A percentile compares a stretch with the other conserved stretches of the same genome.
phyloP scores from a whole-genome alignment of 2,797 vertebrate species.

The Carcharodon carcharias region DNA sequence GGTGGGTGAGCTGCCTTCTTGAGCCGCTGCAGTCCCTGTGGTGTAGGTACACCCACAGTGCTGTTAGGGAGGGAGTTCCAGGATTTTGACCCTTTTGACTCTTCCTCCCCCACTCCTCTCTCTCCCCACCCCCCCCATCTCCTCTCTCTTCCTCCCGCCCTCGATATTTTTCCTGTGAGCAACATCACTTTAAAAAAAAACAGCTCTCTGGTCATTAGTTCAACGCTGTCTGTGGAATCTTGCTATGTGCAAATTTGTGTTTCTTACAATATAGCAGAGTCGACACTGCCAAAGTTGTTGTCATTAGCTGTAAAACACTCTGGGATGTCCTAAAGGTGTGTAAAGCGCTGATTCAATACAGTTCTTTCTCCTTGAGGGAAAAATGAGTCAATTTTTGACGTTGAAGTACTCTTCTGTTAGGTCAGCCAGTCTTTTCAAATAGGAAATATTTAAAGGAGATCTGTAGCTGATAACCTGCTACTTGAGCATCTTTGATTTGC shows the following conservation, averaged over 20 bases:
- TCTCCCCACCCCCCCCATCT: no score
- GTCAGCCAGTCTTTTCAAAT: not conserved
- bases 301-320: not conserved
- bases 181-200: not conserved
- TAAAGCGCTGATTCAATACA: not conserved
- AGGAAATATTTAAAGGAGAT: not conserved
- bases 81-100: no score
- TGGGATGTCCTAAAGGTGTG: not conserved
- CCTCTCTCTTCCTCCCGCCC: no score
- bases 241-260: not conserved
- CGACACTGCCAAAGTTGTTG: not conserved
- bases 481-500: not conserved
- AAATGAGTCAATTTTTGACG: not conserved
- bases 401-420: not conserved
- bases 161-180: not conserved
- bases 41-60: no score
- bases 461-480: not conserved
- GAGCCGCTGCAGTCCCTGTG: no score
- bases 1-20: no score
- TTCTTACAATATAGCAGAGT: not conserved
- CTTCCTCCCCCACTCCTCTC: no score
- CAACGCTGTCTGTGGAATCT: not conserved
- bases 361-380: not conserved
- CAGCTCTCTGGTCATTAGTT: not conserved
- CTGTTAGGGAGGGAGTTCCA: no score